phyloP scores from a whole-genome alignment of 2,113 vertebrate genomes.

The Lophura nycthemera region DNA sequence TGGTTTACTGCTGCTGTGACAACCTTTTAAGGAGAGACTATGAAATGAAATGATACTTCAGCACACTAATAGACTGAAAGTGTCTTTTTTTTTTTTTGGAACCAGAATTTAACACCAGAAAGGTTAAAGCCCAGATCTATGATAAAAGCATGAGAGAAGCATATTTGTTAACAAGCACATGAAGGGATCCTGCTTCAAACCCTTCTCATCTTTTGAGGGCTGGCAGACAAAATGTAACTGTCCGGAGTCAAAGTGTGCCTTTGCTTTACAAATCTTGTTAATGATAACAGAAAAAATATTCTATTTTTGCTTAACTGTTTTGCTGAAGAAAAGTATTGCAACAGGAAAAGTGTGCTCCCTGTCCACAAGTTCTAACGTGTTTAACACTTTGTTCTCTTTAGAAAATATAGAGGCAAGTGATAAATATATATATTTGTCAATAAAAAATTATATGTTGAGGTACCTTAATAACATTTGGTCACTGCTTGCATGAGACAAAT shows the following conservation, averaged over 20 bases:
- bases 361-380: not conserved
- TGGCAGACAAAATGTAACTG: not conserved
- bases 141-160: not conserved
- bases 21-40: slow-evolving; percentile 43
- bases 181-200: not conserved
- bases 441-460: not conserved
- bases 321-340: not conserved
- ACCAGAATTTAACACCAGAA: not conserved
- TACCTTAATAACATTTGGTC: not conserved
- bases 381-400: not conserved
- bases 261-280: not conserved
- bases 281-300: not conserved
- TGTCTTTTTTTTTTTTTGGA: not conserved
- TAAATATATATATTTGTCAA: not conserved
- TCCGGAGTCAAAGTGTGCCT: not conserved
- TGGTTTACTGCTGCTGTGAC: slow-evolving; percentile 48
- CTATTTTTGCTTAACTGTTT: not conserved
- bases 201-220: not conserved
- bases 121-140: not conserved
- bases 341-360: not conserved
- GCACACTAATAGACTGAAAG: not conserved
- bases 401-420: not conserved
- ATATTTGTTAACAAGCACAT: not conserved
- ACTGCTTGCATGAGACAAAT: not conserved
- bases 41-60: slow-evolving; percentile 41